A percentile compares a stretch with the other conserved stretches of the same genome.
These are phyloP conservation scores for Drosophila lowei DNA, from an alignment of 1,140 invertebrate species.

Conservation along the genomic window DNA sequence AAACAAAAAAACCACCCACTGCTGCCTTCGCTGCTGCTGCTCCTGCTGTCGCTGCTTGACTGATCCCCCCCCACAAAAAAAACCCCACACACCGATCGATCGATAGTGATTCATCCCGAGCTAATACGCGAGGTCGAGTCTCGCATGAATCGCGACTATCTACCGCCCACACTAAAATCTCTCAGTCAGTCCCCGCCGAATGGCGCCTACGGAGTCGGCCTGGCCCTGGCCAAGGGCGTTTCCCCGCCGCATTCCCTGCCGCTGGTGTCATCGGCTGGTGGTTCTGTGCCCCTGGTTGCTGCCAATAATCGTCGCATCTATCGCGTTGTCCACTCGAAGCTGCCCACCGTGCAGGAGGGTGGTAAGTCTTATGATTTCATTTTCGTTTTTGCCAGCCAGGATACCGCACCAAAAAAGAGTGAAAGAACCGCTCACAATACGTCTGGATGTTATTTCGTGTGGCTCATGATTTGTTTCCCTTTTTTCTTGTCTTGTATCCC, in stretches of 20 bases:
- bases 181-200: conserved; percentile 77
- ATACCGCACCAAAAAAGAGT: too few relatives aligned
- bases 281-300: conserved; percentile 46
- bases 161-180: conserved; percentile 86
- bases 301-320: conserved; percentile 68
- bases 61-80: too few relatives aligned
- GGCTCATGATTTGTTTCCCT: conserved; percentile 9
- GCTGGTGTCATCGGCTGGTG: conserved; percentile 37
- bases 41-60: conserved; percentile 36
- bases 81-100: conserved; percentile 27
- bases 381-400: not conserved
- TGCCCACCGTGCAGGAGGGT: conserved; percentile 86
- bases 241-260: conserved; percentile 55
- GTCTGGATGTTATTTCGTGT: not conserved
- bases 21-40: conserved; percentile 27
- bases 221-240: conserved; percentile 33
- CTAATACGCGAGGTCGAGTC: conserved; percentile 94
- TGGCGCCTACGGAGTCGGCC: conserved; percentile 41
- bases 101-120: conserved; percentile 90
- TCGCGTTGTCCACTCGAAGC: conserved; percentile 76
- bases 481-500: conserved; percentile 9
- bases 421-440: too few relatives aligned
- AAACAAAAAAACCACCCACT: conserved; percentile 32
- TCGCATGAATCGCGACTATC: conserved; percentile 92
- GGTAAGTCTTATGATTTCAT: conserved; percentile 81